Evolutionary conservation across 2,113 vertebrate species (phyloP).

Genomic region (Callocephalon fimbriatum): DNA sequence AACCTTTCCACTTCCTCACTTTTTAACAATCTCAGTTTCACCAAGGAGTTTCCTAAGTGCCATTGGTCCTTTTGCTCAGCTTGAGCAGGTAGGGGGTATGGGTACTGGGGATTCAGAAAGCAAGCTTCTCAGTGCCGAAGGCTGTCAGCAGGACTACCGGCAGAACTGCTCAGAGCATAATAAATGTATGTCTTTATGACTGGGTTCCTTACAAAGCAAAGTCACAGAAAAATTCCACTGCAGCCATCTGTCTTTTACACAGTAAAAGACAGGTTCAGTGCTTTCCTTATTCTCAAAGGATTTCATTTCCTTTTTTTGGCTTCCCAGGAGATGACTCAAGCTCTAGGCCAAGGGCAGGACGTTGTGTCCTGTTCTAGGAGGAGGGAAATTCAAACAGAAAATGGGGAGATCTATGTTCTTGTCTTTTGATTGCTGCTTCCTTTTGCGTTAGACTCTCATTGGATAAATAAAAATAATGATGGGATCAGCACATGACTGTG

Average conservation of each 20-base stretch:
- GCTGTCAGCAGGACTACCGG: neutral
- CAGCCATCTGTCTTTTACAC: neutral
- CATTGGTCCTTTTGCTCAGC: neutral
- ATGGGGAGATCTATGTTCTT: neutral
- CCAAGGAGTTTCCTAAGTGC: neutral
- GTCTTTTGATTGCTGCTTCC: neutral
- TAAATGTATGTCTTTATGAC: neutral
- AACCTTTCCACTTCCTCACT: rapidly evolving
- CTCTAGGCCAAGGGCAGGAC: neutral
- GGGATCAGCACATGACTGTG: neutral
- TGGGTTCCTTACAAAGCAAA: neutral
- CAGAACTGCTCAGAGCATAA: neutral
- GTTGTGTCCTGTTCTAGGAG: rapidly evolving
- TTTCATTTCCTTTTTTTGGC: neutral
- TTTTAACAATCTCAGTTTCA: neutral
- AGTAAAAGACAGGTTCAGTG: neutral
- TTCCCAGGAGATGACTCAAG: neutral
- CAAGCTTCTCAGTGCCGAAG: neutral
- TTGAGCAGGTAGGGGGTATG: neutral
- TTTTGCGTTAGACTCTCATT: neutral
- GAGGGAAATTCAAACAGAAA: neutral
- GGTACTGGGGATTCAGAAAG: neutral
- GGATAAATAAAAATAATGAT: neutral
- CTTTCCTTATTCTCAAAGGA: neutral
- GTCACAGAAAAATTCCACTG: neutral